Base-by-base conservation (phyloP, 2,797 vertebrate species). In the Chelonia mydas region DNA sequence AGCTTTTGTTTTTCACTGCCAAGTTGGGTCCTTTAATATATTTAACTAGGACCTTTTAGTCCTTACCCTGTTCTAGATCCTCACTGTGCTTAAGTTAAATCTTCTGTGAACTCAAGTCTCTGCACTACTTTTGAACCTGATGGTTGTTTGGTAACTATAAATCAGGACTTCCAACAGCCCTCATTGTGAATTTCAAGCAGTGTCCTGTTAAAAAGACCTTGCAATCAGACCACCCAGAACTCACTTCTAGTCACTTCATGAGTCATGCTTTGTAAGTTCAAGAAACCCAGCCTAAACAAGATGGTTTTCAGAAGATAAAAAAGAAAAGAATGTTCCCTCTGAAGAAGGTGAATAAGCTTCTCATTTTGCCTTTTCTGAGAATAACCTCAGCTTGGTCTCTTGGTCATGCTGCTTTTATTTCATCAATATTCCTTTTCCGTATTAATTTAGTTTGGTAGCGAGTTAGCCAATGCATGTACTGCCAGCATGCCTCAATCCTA, bases 231-330 rank as follows among this genome's bases (percentile, higher is more conserved):
- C 96, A 94, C 97, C 95, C 93, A 95, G 83, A 31, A 78, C 80
- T 74, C 53, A 15, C 15, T 27, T 19, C 54, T 19, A 25, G 54
- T 41, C 25, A 55, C 37, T 11, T 16, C 25, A 59, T 96, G 94
- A 94, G 90, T 94, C 90, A 93, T 83, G n/a, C 79, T 83, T 74
- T 15, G 6, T 33, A 50, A 65, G 87, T 15, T 51, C 23, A 1
- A 91, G 83, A 93, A n/a, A 61, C 86, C 41, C 54, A 89, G 90
- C 92, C 84, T 96, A 95, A 97, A 96, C 89, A 94, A 94, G 88
- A 45, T 45, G n/a, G 47, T 78, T 81, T 86, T 61, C 45, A 79
- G 54, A 61, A 87, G 54, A 78, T 7, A 9, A 21, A 31, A 33
- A 33, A 31, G 47, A 87, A 54, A 83, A 84, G 53, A 47, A 13